Percentiles rank a stretch among this genome's conserved stretches.
phyloP scores from a whole-genome alignment of 2,113 vertebrate genomes.

The Cynocephalus volans region DNA sequence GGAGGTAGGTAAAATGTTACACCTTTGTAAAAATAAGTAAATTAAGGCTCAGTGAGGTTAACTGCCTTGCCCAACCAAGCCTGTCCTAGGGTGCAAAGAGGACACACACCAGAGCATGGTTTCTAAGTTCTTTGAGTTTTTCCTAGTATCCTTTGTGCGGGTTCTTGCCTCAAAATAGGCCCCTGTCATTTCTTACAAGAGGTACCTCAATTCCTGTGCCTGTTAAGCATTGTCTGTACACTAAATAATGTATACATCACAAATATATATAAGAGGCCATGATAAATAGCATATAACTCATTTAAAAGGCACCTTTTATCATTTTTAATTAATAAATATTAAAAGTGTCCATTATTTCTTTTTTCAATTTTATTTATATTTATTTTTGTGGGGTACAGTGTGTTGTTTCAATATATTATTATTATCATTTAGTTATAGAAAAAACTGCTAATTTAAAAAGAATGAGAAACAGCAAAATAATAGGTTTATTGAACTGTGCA shows the following conservation, averaged over 20 bases:
- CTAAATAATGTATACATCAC: not conserved
- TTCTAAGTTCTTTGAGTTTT: not conserved
- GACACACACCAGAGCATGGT: not conserved
- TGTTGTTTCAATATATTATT: not conserved
- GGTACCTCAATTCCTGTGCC: not conserved
- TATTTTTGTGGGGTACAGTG: too few species aligned
- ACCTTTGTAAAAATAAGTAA: constrained; percentile 39
- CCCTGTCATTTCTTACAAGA: not conserved
- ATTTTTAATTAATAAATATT: constrained; percentile 16
- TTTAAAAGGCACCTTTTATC: not conserved
- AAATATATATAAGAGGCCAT: not conserved
- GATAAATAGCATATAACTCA: not conserved
- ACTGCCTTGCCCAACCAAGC: not conserved
- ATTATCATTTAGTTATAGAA: not conserved
- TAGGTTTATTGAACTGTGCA: not conserved
- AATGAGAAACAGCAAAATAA: not conserved
- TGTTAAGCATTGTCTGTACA: not conserved
- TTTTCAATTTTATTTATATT: too few species aligned
- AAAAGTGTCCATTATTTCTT: not conserved
- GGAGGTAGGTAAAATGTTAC: not conserved
- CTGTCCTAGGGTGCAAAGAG: not conserved
- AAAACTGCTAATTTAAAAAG: not conserved
- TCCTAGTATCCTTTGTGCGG: not conserved
- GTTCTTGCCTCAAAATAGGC: not conserved
- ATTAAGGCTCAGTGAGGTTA: not conserved